A percentile compares a stretch with the other conserved stretches of the same genome.
Evolutionary conservation across 1,140 invertebrate genomes (phyloP).

Genomic region (Elymnias hypermnestra): DNA sequence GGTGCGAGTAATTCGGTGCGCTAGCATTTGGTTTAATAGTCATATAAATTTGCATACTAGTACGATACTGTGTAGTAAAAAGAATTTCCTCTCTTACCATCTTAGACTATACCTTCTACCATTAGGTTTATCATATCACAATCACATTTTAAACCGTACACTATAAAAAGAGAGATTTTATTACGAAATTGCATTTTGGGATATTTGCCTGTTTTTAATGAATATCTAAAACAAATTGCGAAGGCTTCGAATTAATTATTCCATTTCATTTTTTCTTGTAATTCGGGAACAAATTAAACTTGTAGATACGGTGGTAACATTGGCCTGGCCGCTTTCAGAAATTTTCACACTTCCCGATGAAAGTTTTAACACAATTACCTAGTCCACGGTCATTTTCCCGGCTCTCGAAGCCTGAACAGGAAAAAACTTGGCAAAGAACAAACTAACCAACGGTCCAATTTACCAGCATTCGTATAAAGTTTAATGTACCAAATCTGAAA

Average conservation of each 20-base stretch:
- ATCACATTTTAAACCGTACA: too few species aligned
- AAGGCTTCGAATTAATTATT: constrained; percentile 14
- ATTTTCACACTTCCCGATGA: constrained; percentile 70
- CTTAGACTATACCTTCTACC: too few species aligned
- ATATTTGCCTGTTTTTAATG: too few species aligned
- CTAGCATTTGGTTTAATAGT: too few species aligned
- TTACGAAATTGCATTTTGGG: too few species aligned
- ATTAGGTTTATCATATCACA: too few species aligned
- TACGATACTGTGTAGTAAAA: too few species aligned
- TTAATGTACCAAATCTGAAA: constrained; percentile 69
- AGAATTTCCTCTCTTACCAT: too few species aligned
- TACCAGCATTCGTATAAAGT: constrained; percentile 68
- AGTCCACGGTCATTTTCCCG: constrained; percentile 53
- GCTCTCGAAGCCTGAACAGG: constrained; percentile 51
- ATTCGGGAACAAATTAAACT: constrained; percentile 65
- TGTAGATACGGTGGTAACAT: constrained; percentile 47
- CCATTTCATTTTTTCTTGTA: constrained; percentile 22
- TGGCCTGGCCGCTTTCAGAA: constrained; percentile 47
- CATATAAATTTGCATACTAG: too few species aligned
- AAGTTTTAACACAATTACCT: constrained; percentile 73
- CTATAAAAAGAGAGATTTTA: too few species aligned
- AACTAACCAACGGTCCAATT: constrained; percentile 68
- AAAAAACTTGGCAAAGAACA: constrained; percentile 72
- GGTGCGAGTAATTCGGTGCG: too few species aligned
- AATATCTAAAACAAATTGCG: too few species aligned